Evolutionary conservation across 2,888 invertebrate genomes (phyloP), one percentile per base, ranked within the genome.

Genomic region (Halocaridina rubra): DNA sequence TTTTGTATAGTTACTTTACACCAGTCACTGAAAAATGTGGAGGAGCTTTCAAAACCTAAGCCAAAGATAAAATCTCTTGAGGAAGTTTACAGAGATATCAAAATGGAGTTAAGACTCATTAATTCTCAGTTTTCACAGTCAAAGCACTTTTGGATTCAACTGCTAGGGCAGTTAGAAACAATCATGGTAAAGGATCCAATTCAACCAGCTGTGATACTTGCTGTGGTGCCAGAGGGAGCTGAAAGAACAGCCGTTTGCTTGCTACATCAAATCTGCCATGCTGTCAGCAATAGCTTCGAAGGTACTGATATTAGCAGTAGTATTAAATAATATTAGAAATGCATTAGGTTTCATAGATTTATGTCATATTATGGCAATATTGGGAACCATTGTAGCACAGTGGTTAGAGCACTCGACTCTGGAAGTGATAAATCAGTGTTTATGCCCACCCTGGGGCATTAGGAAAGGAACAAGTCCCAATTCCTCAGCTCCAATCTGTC

Each of bases 151-250:
- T 84, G 82, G 82, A 24, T 84, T n/a, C 78, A 78, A 29, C n/a
- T 84, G 2, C n/a, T 84, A 10, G 72, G 78, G 5, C 82, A 84
- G 77, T 10, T 84, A 10, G 82, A 71, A 2, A 61, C 71, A 2
- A 61, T 84, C 5, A 84, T 84, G 82, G 78, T 72, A n/a, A 53
- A 84, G 0, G 24, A 33, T n/a, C 82, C 82, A 13, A 4, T 0
- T 1, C 82, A 84, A 27, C 82, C 82, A 10, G 82, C 82, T 1
- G 32, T 84, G 10, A 19, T 84, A n/a, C 53, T 84, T 13, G 39
- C 72, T 10, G 82, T 84, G 29, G 78, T 78, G 27, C 82, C 82
- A 3, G 71, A 84, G 30, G 82, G 78, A n/a, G 78, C 82, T 4
- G 27, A n/a, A 16, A 72, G 71, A 13, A 72, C 77, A 3, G 82